Evolutionary conservation across 2,797 vertebrate species (phyloP), one percentile per base, ranked within the genome.

Genomic region (Cossypha dichroa): DNA sequence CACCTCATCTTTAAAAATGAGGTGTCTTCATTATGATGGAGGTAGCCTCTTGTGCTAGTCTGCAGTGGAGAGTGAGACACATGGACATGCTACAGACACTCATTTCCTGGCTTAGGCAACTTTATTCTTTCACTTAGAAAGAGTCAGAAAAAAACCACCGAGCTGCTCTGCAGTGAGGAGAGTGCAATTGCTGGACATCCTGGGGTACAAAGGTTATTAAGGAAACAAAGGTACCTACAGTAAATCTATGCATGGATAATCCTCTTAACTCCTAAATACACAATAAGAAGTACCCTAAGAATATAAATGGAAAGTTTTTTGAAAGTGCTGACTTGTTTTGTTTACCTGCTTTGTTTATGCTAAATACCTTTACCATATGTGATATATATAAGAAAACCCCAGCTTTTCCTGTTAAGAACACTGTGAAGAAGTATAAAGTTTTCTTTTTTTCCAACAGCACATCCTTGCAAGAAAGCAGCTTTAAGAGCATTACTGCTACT

Each of bases 71-170:
- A 51, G 7, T 45, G 22, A 92, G 67, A 60, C 22, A 26, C 7
- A 14, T 0, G 0, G 38, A 6, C 20, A 17, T 16, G 45, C 54
- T 54, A 29, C 34, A 58, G 43, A n/a, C 51, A 41, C 25, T 76
- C 2, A 26, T 74, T 70, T 92, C 66, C 73, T 86, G 66, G 23
- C 49, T 86, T 78, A 17, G 19, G 11, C 45, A 86, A 68, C 34
- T 70, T 56, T 5, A 31, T 7, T 68, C 6, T 85, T 81, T 64
- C 58, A 38, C 73, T 83, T 75, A 67, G 8, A 52, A 17, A 29
- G 17, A 75, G 8, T 20, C 34, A 40, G 46, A 6, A 64, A 26
- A 62, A 83, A 80, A 10, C 0, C 48, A 36, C 2, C 2, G 11
- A 3, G 19, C 23, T 81, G 22, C 41, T 87, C 34, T 34, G 43